Percentiles rank a stretch among this genome's conserved stretches.
Evolutionary conservation across 1,140 invertebrate species (phyloP).

Genomic region (Drosophila melanica): DNA sequence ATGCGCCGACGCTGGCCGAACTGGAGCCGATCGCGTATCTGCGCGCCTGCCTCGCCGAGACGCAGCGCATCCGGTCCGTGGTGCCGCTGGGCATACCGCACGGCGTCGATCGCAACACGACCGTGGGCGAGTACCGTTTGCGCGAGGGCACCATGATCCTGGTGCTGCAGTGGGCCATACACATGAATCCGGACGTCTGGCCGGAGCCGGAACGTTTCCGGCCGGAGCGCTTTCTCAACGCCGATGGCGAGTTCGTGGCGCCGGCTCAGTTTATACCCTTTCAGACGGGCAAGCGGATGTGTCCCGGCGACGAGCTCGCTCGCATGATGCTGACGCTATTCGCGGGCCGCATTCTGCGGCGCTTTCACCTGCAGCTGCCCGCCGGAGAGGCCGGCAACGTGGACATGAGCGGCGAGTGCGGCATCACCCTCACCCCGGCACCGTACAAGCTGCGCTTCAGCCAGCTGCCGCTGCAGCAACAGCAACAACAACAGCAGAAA

Average conservation of each 20-base stretch:
- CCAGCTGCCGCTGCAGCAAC: constrained; percentile 7
- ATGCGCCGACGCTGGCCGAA: constrained; percentile 51
- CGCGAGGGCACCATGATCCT: constrained; percentile 88
- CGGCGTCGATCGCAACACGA: constrained; percentile 88
- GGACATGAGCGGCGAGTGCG: constrained; percentile 87
- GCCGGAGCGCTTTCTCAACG: constrained; percentile 89
- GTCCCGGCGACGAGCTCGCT: constrained; percentile 93
- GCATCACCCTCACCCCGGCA: constrained; percentile 89
- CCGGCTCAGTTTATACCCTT: constrained; percentile 92
- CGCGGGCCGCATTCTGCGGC: constrained; percentile 87
- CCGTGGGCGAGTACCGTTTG: constrained; percentile 87
- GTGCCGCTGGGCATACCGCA: constrained; percentile 94
- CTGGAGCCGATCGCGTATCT: constrained; percentile 85
- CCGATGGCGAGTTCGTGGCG: constrained; percentile 87
- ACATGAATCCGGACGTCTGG: constrained; percentile 91
- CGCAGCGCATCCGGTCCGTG: constrained; percentile 90
- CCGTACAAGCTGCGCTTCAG: constrained; percentile 77
- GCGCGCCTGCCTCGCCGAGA: constrained; percentile 89
- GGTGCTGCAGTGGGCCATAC: constrained; percentile 92
- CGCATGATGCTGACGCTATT: constrained; percentile 90
- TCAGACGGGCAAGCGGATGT: constrained; percentile 93
- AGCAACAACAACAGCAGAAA: neutral
- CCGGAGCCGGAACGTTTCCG: constrained; percentile 89
- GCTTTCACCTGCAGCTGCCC: constrained; percentile 85
- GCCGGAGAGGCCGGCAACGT: neutral